Evolutionary conservation across 2,113 vertebrate genomes (phyloP).

Genomic region (Ifrita kowaldi): DNA sequence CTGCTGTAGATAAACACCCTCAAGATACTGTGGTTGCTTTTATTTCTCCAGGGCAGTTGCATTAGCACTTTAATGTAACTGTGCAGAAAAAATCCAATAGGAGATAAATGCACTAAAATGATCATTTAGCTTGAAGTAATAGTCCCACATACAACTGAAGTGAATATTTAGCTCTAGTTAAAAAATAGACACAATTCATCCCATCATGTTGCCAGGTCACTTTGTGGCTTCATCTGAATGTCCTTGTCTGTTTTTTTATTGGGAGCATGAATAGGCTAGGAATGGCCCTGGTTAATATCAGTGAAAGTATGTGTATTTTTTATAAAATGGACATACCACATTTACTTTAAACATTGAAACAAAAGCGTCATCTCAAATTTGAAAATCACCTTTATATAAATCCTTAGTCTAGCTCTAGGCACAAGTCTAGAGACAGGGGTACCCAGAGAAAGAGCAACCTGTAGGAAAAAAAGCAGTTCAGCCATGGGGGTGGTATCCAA

Average conservation of each 20-base stretch:
- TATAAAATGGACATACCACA: not conserved
- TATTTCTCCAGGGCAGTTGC: not conserved
- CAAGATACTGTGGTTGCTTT: not conserved
- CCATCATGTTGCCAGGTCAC: not conserved
- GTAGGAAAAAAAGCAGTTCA: not conserved
- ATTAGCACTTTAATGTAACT: not conserved
- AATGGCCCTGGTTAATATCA: not conserved
- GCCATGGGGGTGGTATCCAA: not conserved
- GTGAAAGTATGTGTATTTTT: not conserved
- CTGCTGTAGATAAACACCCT: not conserved
- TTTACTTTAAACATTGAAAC: not conserved
- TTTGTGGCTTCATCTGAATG: not conserved
- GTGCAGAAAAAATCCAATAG: not conserved
- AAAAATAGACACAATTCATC: not conserved
- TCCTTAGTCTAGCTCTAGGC: not conserved
- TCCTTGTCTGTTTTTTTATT: not conserved
- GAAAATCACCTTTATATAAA: not conserved
- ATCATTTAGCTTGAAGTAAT: not conserved
- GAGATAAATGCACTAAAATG: not conserved
- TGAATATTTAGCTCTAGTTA: not conserved
- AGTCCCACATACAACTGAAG: not conserved
- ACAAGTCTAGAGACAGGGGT: not conserved
- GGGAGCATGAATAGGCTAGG: not conserved
- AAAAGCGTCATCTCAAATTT: not conserved
- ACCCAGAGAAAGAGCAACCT: not conserved